phyloP scores from a whole-genome alignment of 2,888 invertebrate genomes.

The Bembecia ichneumoniformis region DNA sequence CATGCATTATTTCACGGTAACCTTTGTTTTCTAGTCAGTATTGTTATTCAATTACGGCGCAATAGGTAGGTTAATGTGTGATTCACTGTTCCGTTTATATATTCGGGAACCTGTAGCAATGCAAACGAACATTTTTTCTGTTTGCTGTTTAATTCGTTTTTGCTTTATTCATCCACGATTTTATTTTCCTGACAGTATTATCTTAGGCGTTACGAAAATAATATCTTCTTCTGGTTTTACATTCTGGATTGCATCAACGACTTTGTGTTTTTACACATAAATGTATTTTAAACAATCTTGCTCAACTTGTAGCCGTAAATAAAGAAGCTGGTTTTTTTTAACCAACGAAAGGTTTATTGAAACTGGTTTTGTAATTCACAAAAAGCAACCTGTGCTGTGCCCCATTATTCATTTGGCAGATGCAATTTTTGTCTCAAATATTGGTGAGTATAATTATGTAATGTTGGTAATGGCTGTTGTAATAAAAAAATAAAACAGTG shows the following conservation, averaged over 20 bases:
- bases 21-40: conserved; percentile 43
- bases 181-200: too few relatives aligned
- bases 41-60: conserved; percentile 34
- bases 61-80: conserved; percentile 17
- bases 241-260: conserved; percentile 6
- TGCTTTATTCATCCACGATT: too few relatives aligned
- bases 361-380: conserved; percentile 33
- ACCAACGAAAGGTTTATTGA: conserved; percentile 29
- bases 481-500: too few relatives aligned
- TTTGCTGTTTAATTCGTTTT: too few relatives aligned
- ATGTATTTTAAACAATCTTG: not conserved
- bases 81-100: conserved; percentile 27
- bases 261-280: conserved; percentile 1
- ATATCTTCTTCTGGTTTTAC: conserved; percentile 2
- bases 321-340: conserved; percentile 17
- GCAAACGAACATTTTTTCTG: too few relatives aligned
- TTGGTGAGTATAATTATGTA: conserved; percentile 9
- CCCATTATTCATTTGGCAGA: conserved; percentile 21
- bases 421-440: conserved; percentile 30
- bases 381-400: conserved; percentile 16
- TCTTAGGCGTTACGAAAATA: too few relatives aligned
- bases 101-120: conserved; percentile 3
- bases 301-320: not conserved
- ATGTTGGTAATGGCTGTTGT: too few relatives aligned
- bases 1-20: conserved; percentile 46